Evolutionary conservation across 1,140 invertebrate genomes (phyloP).

Genomic region (Bombus sylvicola): DNA sequence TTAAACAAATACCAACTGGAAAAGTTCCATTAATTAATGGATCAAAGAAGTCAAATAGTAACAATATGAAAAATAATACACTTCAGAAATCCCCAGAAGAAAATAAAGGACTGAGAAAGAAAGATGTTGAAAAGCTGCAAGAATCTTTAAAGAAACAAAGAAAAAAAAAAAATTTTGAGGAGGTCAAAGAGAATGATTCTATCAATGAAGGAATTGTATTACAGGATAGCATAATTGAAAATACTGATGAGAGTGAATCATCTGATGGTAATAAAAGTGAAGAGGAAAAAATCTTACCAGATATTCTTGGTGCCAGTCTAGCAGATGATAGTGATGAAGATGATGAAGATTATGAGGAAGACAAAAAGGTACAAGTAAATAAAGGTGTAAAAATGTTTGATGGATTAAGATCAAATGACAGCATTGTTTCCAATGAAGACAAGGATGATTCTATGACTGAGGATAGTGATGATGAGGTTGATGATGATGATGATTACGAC

Average conservation of each 20-base stretch:
- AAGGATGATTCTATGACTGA: neutral
- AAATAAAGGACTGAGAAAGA: slow-evolving; percentile 31
- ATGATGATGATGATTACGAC: neutral
- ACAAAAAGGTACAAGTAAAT: slow-evolving; percentile 43
- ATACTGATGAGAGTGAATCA: slow-evolving; percentile 33
- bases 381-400: slow-evolving; percentile 63
- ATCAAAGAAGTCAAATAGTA: slow-evolving; percentile 5
- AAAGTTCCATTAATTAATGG: slow-evolving; percentile 62
- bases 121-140: slow-evolving; percentile 5
- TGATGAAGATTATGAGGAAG: slow-evolving; percentile 52
- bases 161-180: neutral
- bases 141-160: neutral
- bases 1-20: slow-evolving; percentile 58
- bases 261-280: slow-evolving; percentile 36
- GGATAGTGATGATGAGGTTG: neutral
- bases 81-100: neutral
- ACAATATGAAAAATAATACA: neutral
- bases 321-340: slow-evolving; percentile 54
- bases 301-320: slow-evolving; percentile 56
- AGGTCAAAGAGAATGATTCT: slow-evolving; percentile 26
- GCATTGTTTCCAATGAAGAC: neutral
- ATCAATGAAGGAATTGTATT: slow-evolving; percentile 43
- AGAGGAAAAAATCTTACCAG: slow-evolving; percentile 23
- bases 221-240: slow-evolving; percentile 6
- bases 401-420: slow-evolving; percentile 14